phyloP scores from a whole-genome alignment of 2,888 invertebrate genomes.

The Leucania comma region DNA sequence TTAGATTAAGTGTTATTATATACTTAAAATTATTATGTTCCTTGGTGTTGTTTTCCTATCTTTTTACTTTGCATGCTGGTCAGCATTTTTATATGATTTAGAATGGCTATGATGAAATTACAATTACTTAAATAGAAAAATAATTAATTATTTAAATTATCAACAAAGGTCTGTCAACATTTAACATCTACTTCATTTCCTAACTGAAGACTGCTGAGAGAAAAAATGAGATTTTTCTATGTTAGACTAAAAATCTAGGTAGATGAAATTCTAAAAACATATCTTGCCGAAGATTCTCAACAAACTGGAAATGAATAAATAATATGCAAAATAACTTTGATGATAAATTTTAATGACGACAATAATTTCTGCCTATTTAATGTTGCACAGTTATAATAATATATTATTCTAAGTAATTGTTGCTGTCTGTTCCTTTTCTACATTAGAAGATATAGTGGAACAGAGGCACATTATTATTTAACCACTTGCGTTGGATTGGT shows the following conservation, averaged over 20 bases:
- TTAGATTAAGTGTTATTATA: slow-evolving; percentile 74
- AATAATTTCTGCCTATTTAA: slow-evolving; percentile 8
- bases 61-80: slow-evolving; percentile 82
- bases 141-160: slow-evolving; percentile 33
- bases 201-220: slow-evolving; percentile 2
- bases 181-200: slow-evolving; percentile 35
- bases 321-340: slow-evolving; percentile 69
- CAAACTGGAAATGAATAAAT: slow-evolving; percentile 43
- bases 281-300: slow-evolving; percentile 21
- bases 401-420: slow-evolving; percentile 5
- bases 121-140: slow-evolving; percentile 24
- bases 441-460: slow-evolving; percentile 4
- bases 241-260: not conserved
- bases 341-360: slow-evolving; percentile 72
- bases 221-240: not conserved
- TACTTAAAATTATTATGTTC: slow-evolving; percentile 72
- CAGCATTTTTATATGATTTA: slow-evolving; percentile 69
- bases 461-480: slow-evolving; percentile 20
- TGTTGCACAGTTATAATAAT: slow-evolving; percentile 1
- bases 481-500: too few relatives aligned
- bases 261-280: not conserved
- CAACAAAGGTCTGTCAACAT: slow-evolving; percentile 22
- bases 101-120: slow-evolving; percentile 61
- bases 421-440: slow-evolving; percentile 1
- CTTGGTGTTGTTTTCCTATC: slow-evolving; percentile 69